A percentile compares a stretch with the other conserved stretches of the same genome.
Conservation (phyloP, 2,797 vertebrate genomes). For the Notolabrus celidotus region DNA sequence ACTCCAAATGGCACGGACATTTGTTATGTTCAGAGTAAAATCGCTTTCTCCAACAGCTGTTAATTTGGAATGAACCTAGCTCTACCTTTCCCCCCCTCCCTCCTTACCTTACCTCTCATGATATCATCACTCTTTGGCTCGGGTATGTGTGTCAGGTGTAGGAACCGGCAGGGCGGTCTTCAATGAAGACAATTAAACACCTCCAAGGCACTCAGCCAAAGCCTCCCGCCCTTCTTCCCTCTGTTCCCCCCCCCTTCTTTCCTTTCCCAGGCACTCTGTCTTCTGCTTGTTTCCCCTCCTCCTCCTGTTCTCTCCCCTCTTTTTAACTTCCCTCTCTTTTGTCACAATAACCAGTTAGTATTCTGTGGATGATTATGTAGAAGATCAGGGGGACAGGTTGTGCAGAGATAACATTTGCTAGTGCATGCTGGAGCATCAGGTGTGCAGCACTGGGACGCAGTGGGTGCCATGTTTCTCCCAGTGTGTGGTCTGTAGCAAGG, state of each 20-base stretch:
- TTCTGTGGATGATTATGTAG: constrained; percentile 26
- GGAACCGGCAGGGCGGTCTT: constrained; percentile 56
- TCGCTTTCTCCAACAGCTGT: constrained; percentile 52
- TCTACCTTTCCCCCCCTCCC: not conserved
- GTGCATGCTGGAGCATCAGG: constrained; percentile 66
- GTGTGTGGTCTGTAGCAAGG: constrained; percentile 55
- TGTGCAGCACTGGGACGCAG: constrained; percentile 60
- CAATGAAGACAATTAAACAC: constrained; percentile 81
- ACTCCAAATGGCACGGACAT: constrained; percentile 57
- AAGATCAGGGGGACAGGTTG: constrained; percentile 48
- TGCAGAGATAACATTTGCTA: constrained; percentile 33
- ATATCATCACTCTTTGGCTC: constrained; percentile 38
- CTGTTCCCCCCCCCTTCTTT: not conserved
- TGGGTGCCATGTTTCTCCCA: constrained; percentile 65
- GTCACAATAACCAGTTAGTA: constrained; percentile 37
- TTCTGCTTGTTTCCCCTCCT: constrained; percentile 52
- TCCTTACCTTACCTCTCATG: not conserved
- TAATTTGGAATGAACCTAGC: constrained; percentile 42
- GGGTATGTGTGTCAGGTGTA: constrained; percentile 50
- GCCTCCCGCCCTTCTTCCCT: not conserved
- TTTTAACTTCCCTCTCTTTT: constrained; percentile 21
- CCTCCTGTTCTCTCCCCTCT: not conserved
- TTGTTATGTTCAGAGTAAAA: constrained; percentile 53
- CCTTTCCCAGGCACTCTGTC: constrained; percentile 36
- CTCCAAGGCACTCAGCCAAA: constrained; percentile 74